phyloP scores from a whole-genome alignment of 2,888 invertebrate species.

The Ctenicera cuprea region DNA sequence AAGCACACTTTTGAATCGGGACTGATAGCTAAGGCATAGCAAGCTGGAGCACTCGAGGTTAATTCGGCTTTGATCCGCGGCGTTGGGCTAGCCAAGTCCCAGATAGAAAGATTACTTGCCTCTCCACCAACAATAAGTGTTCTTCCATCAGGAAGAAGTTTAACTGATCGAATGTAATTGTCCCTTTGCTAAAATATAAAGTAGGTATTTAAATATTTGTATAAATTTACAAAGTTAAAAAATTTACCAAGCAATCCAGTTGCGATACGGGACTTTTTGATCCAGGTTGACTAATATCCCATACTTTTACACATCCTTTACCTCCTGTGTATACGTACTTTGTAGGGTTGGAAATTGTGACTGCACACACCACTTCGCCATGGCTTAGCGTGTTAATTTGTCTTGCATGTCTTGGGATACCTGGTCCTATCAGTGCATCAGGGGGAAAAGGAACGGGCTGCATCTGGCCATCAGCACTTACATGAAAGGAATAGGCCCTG shows the following conservation, averaged over 20 bases:
- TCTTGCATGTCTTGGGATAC: conserved; percentile 93
- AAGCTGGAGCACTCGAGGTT: conserved; percentile 94
- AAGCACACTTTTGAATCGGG: conserved; percentile 98
- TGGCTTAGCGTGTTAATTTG: conserved; percentile 94
- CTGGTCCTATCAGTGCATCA: conserved; percentile 94
- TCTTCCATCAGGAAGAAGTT: conserved; percentile 93
- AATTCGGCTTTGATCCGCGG: conserved; percentile 94
- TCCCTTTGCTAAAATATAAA: conserved; percentile 85
- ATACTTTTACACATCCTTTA: conserved; percentile 95
- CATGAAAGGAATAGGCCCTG: conserved; percentile 96
- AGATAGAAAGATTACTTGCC: conserved; percentile 95
- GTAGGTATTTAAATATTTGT: background rate
- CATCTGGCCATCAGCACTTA: conserved; percentile 90
- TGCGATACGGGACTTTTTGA: conserved; percentile 88
- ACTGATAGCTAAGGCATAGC: conserved; percentile 97
- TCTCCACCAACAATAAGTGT: conserved; percentile 98
- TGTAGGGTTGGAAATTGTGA: conserved; percentile 91
- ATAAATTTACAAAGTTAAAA: background rate
- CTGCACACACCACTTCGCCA: conserved; percentile 98
- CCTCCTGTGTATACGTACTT: conserved; percentile 98
- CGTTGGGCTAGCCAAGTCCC: conserved; percentile 95
- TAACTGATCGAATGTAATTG: conserved; percentile 97
- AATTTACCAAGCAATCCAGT: conserved; percentile 86
- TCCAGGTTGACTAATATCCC: conserved; percentile 85
- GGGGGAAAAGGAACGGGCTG: conserved; percentile 96